A percentile compares a stretch with the other conserved stretches of the same genome.
These are phyloP conservation scores for Halichoeres trimaculatus DNA, from an alignment of 2,113 vertebrate species.

Conservation along the genomic window DNA sequence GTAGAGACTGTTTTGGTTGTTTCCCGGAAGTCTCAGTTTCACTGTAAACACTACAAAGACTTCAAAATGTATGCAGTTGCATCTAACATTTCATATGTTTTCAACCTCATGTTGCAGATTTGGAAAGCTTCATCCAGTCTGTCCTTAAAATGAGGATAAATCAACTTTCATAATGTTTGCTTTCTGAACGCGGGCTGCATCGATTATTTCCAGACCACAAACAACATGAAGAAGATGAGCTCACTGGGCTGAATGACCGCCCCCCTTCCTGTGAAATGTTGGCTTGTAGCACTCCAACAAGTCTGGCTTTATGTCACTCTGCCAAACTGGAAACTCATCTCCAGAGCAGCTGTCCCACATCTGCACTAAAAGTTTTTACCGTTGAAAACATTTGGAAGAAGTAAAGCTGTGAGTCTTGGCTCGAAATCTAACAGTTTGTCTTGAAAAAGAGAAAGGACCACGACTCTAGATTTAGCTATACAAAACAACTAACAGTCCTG, in stretches of 20 bases:
- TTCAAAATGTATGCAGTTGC: too few relatives aligned
- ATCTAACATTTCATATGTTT: too few relatives aligned
- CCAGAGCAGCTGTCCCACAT: slow-evolving; percentile 65
- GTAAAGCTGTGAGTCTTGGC: slow-evolving; percentile 9
- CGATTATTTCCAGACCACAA: background rate
- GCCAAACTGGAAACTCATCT: slow-evolving; percentile 46
- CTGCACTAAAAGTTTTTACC: slow-evolving; percentile 23
- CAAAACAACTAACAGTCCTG: background rate
- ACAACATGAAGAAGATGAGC: slow-evolving; percentile 23
- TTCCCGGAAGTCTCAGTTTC: too few relatives aligned
- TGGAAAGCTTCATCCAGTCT: too few relatives aligned
- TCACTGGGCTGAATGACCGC: background rate
- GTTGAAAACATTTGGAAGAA: slow-evolving; percentile 17
- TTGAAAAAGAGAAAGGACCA: background rate
- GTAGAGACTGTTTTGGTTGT: too few relatives aligned
- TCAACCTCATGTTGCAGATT: too few relatives aligned
- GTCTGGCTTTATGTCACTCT: slow-evolving; percentile 11
- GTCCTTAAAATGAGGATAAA: too few relatives aligned
- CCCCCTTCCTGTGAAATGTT: slow-evolving; percentile 23
- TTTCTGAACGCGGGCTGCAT: too few relatives aligned
- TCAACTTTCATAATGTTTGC: too few relatives aligned
- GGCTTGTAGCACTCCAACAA: slow-evolving; percentile 12
- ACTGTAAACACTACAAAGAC: too few relatives aligned
- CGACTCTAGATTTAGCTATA: background rate
- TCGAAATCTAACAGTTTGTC: background rate